Percentiles rank a stretch among this genome's conserved stretches.
Conservation (phyloP, 2,797 vertebrate species). For the Protosalanx chinensis region DNA sequence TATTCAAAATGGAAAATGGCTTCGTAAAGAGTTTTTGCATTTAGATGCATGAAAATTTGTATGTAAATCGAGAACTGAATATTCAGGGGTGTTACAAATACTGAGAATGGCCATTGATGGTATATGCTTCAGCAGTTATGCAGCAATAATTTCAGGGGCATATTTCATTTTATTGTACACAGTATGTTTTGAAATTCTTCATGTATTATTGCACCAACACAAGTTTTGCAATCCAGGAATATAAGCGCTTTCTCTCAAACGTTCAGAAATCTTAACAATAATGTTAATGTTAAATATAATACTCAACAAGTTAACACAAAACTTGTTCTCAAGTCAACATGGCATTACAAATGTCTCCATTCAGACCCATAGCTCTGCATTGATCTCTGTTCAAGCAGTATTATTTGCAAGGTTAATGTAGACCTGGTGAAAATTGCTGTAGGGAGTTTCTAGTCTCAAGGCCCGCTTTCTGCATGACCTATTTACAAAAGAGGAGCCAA, state of each 20-base stretch:
- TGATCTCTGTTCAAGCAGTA: not conserved
- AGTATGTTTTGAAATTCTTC: conserved; percentile 45
- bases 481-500: not conserved
- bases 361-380: not conserved
- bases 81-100: conserved; percentile 58
- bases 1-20: conserved; percentile 69
- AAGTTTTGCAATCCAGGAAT: conserved; percentile 30
- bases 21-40: conserved; percentile 62
- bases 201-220: conserved; percentile 31
- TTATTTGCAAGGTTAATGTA: not conserved
- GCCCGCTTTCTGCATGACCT: conserved; percentile 3
- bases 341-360: not conserved
- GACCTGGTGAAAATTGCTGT: not conserved
- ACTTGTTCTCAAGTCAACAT: not conserved
- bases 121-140: conserved; percentile 50
- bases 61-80: conserved; percentile 72
- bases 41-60: conserved; percentile 69
- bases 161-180: conserved; percentile 49
- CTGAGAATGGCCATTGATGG: conserved; percentile 58
- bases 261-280: conserved; percentile 3
- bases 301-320: not conserved
- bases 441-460: not conserved
- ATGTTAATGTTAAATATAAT: not conserved
- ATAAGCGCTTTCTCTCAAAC: conserved; percentile 29
- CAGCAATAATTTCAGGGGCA: conserved; percentile 47